Percentiles rank a stretch among this genome's conserved stretches.
Evolutionary conservation across 2,888 invertebrate genomes (phyloP).

Genomic region (Nemoura dubitans): DNA sequence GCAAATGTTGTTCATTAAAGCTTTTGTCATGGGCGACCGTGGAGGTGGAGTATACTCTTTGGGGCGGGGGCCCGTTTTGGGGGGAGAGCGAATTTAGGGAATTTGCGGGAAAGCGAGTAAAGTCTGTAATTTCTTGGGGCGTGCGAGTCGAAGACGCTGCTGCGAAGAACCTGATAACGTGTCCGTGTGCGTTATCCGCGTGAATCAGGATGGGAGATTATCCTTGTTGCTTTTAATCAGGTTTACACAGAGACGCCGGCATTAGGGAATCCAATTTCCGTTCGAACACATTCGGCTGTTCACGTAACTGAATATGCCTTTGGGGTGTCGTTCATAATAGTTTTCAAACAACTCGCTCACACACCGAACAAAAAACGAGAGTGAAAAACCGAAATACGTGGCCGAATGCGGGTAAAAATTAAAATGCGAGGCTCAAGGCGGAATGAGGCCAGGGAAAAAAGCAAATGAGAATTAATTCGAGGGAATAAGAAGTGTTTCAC

Average conservation of each 20-base stretch:
- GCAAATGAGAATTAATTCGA: not conserved
- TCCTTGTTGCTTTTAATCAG: not conserved
- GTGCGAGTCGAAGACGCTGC: not conserved
- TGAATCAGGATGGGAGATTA: not conserved
- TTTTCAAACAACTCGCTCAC: constrained; percentile 1
- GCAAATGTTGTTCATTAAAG: not conserved
- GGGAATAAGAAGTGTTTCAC: not conserved
- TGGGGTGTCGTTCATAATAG: not conserved
- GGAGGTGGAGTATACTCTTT: not conserved
- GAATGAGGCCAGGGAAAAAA: not conserved
- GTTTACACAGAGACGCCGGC: not conserved
- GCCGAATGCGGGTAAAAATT: too few species aligned
- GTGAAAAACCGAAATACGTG: not conserved
- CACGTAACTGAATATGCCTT: constrained; percentile 5
- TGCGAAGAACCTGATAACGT: not conserved
- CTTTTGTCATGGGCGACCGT: not conserved
- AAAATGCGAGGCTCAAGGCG: not conserved
- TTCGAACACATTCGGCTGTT: not conserved
- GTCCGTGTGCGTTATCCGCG: not conserved
- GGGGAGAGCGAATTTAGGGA: not conserved
- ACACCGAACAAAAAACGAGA: not conserved
- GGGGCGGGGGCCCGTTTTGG: not conserved
- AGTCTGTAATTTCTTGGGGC: not conserved
- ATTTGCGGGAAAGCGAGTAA: not conserved
- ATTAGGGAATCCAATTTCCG: not conserved